Conservation (phyloP, 2,888 invertebrate genomes). For the Drosophila recens region DNA sequence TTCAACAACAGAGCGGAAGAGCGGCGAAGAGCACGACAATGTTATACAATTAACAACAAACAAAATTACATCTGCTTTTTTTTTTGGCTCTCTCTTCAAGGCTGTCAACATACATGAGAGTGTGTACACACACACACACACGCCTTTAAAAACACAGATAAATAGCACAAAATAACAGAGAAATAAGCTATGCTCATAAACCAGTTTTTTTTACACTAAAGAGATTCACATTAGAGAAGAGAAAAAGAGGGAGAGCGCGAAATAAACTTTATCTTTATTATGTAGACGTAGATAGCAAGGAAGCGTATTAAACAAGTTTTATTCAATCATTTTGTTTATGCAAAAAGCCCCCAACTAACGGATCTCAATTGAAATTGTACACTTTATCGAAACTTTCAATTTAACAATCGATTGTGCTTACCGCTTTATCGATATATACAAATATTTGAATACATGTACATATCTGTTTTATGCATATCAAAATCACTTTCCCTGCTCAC, state of each 20-base stretch:
- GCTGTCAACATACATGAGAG: slow-evolving; percentile 56
- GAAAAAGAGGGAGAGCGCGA: background rate
- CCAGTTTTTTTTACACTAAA: slow-evolving; percentile 49
- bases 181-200: slow-evolving; percentile 56
- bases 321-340: slow-evolving; percentile 29
- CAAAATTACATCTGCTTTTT: slow-evolving; percentile 44
- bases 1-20: background rate
- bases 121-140: background rate
- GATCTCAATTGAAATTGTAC: background rate
- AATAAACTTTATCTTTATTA: slow-evolving; percentile 9
- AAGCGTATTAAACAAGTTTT: slow-evolving; percentile 60
- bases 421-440: background rate
- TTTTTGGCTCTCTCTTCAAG: slow-evolving; percentile 69
- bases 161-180: slow-evolving; percentile 34
- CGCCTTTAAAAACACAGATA: slow-evolving; percentile 2
- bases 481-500: slow-evolving; percentile 16
- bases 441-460: too few species aligned
- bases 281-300: slow-evolving; percentile 23
- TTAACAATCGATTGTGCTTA: background rate
- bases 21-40: background rate
- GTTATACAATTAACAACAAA: slow-evolving; percentile 35
- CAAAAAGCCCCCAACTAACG: slow-evolving; percentile 20
- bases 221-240: slow-evolving; percentile 17
- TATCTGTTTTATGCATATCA: too few species aligned
- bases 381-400: background rate